Evolutionary conservation across 1,140 invertebrate species (phyloP).

Genomic region (Drosophila murphyi): DNA sequence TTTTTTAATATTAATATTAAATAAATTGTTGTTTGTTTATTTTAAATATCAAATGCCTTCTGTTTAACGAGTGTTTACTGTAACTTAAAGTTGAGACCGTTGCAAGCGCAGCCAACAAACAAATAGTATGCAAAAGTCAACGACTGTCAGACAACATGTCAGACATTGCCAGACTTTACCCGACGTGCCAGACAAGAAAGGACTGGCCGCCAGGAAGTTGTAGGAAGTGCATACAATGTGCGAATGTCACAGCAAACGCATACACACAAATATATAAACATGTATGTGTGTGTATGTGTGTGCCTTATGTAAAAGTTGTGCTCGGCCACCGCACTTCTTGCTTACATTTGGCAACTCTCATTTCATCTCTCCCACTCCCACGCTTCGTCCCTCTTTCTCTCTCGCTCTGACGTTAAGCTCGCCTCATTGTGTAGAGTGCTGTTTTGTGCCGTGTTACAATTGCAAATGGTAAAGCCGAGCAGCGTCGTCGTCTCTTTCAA

Average conservation of each 20-base stretch:
- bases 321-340: neutral
- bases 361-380: slow-evolving; percentile 3
- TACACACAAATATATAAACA: neutral
- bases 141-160: slow-evolving; percentile 20
- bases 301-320: neutral
- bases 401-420: neutral
- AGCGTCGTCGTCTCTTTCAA: slow-evolving; percentile 22
- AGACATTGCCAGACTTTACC: slow-evolving; percentile 14
- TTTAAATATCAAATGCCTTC: too few species aligned
- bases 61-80: neutral
- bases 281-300: slow-evolving; percentile 14
- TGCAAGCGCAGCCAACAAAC: neutral
- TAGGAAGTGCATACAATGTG: slow-evolving; percentile 64
- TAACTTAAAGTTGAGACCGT: neutral
- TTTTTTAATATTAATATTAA: too few species aligned
- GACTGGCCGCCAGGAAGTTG: slow-evolving; percentile 52
- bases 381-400: neutral
- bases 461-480: slow-evolving; percentile 33
- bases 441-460: slow-evolving; percentile 23
- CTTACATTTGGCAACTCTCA: slow-evolving; percentile 31
- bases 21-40: too few species aligned
- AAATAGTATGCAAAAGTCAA: slow-evolving; percentile 55
- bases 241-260: slow-evolving; percentile 15
- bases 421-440: slow-evolving; percentile 39
- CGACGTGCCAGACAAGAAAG: slow-evolving; percentile 37